A percentile compares a stretch with the other conserved stretches of the same genome.
Evolutionary conservation across 2,888 invertebrate genomes (phyloP).

Genomic region (Myathropa florea): DNA sequence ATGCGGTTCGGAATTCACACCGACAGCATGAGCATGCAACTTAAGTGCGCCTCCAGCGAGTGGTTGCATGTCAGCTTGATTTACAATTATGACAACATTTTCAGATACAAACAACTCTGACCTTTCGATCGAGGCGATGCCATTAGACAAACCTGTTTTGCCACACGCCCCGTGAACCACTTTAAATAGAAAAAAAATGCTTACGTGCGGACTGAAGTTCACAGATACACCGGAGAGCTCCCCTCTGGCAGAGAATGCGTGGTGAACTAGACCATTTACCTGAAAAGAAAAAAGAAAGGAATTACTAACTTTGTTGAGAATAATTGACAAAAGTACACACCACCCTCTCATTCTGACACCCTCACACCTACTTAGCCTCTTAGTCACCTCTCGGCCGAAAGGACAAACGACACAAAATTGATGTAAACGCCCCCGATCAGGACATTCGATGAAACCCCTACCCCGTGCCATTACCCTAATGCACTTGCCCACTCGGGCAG

Average conservation of each 20-base stretch:
- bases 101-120: constrained; percentile 14
- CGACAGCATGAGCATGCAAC: background rate
- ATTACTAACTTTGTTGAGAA: background rate
- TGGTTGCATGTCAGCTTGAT: background rate
- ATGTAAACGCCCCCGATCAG: constrained; percentile 34
- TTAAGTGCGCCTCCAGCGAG: too few species aligned
- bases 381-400: constrained; percentile 41
- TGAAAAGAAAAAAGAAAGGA: constrained; percentile 12
- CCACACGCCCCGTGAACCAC: background rate
- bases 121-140: background rate
- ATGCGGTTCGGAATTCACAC: background rate
- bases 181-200: background rate
- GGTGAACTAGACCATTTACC: background rate
- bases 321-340: background rate
- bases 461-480: constrained; percentile 4
- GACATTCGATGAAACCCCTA: constrained; percentile 25
- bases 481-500: constrained; percentile 35
- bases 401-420: constrained; percentile 42
- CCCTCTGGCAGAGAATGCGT: background rate
- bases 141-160: background rate
- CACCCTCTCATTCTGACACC: background rate
- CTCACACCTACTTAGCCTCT: background rate
- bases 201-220: background rate
- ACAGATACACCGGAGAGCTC: too few species aligned
- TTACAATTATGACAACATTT: background rate